Percentiles rank a stretch among this genome's conserved stretches.
These are phyloP conservation scores for Dicyrtoma fusca DNA, from an alignment of 2,888 invertebrate species.

Conservation along the genomic window DNA sequence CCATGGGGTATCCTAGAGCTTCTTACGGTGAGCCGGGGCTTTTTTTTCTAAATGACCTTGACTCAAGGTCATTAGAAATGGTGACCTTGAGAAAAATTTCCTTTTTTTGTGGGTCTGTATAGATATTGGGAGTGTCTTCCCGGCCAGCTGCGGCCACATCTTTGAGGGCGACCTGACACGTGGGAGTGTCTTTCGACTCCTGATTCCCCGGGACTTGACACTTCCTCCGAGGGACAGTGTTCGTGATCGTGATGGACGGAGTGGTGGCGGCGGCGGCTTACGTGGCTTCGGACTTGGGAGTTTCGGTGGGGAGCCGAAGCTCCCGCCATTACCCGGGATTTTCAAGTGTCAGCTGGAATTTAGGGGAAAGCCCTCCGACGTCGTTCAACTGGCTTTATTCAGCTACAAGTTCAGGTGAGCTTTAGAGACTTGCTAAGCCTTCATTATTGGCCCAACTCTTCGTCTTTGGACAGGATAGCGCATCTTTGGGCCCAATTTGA, in stretches of 20 bases:
- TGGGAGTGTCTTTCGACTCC: constrained; percentile 51
- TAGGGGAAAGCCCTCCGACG: constrained; percentile 70
- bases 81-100: no score
- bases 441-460: no score
- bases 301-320: constrained; percentile 38
- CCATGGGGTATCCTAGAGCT: constrained; percentile 50
- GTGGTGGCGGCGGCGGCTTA: not conserved
- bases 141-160: constrained; percentile 52
- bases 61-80: no score
- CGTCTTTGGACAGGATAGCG: no score
- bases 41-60: no score
- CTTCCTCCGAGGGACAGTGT: no score
- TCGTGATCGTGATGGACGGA: no score
- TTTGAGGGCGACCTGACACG: constrained; percentile 50
- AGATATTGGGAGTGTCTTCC: constrained; percentile 47
- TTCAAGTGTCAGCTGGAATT: constrained; percentile 71
- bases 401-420: constrained; percentile 75
- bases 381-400: constrained; percentile 74
- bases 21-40: constrained; percentile 43
- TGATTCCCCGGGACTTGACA: constrained; percentile 51
- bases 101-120: not conserved
- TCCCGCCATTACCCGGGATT: constrained; percentile 60
- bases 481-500: no score
- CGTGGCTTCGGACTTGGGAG: constrained; percentile 47
- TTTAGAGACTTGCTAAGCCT: no score